A percentile compares a stretch with the other conserved stretches of the same genome.
Conservation (phyloP, 2,888 invertebrate genomes). For the Tridacna crocea region DNA sequence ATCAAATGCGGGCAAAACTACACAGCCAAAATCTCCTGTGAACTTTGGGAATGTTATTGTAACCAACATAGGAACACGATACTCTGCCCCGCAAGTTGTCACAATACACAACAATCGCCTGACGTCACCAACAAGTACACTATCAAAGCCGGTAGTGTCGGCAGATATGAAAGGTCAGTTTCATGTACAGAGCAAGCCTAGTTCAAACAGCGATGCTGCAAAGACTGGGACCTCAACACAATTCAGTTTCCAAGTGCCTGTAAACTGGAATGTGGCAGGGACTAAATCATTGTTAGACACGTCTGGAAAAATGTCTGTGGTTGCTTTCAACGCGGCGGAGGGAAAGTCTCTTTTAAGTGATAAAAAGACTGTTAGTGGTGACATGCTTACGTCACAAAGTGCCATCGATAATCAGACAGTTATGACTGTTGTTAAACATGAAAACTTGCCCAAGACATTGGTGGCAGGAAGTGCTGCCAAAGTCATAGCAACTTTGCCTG, state of each 20-base stretch:
- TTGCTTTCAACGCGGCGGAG: slow-evolving; percentile 38
- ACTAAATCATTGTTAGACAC: slow-evolving; percentile 54
- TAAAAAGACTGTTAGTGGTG: not conserved
- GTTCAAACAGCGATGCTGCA: not conserved
- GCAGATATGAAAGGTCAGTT: slow-evolving; percentile 16
- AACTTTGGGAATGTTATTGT: slow-evolving; percentile 14
- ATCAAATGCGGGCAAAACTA: not conserved
- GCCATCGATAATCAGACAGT: not conserved
- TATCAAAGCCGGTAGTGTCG: slow-evolving; percentile 30
- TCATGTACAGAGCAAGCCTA: not conserved
- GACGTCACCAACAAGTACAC: slow-evolving; percentile 15
- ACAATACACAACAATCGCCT: slow-evolving; percentile 40
- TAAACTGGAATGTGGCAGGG: slow-evolving; percentile 51
- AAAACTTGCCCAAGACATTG: slow-evolving; percentile 20
- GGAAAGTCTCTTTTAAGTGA: slow-evolving; percentile 30
- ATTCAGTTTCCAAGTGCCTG: slow-evolving; percentile 57
- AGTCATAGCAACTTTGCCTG: slow-evolving; percentile 31
- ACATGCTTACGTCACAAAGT: not conserved
- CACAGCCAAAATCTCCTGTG: slow-evolving; percentile 35
- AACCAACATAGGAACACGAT: slow-evolving; percentile 17
- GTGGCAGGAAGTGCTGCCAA: slow-evolving; percentile 36
- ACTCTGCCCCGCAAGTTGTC: slow-evolving; percentile 41
- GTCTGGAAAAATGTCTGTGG: slow-evolving; percentile 49
- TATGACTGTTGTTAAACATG: not conserved
- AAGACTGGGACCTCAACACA: slow-evolving; percentile 35